Conservation (phyloP, 2,888 invertebrate genomes). For the Eupithecia abbreviata region DNA sequence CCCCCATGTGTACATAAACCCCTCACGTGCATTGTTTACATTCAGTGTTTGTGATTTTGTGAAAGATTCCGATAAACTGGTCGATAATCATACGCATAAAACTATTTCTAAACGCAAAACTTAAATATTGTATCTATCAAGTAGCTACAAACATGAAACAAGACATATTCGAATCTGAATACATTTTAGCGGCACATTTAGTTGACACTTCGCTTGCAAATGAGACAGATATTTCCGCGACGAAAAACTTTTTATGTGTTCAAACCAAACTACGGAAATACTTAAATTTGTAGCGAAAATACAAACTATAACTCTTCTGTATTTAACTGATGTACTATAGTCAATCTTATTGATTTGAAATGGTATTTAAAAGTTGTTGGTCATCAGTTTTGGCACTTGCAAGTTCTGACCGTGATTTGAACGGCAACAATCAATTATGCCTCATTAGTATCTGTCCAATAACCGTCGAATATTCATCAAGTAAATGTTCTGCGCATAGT, state of each 20-base stretch:
- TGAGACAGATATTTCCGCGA: constrained; percentile 13
- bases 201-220: constrained; percentile 20
- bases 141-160: background rate
- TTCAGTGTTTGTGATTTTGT: constrained; percentile 40
- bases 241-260: background rate
- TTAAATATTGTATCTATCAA: constrained; percentile 6
- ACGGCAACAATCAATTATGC: constrained; percentile 10
- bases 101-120: constrained; percentile 14
- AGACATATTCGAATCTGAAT: constrained; percentile 4
- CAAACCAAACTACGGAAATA: background rate
- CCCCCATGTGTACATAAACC: constrained; percentile 47
- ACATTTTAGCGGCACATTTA: constrained; percentile 12
- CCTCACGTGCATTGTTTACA: constrained; percentile 50
- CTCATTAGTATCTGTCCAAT: constrained; percentile 22
- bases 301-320: background rate
- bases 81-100: constrained; percentile 5
- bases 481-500: constrained; percentile 25
- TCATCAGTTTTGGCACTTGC: constrained; percentile 8
- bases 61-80: background rate
- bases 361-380: background rate
- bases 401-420: constrained; percentile 7
- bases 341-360: background rate
- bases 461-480: constrained; percentile 23
- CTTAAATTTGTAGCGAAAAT: background rate
- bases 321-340: background rate